Evolutionary conservation across 2,888 invertebrate species (phyloP), one percentile per base, ranked within the genome.

Genomic region (Muscina levida): DNA sequence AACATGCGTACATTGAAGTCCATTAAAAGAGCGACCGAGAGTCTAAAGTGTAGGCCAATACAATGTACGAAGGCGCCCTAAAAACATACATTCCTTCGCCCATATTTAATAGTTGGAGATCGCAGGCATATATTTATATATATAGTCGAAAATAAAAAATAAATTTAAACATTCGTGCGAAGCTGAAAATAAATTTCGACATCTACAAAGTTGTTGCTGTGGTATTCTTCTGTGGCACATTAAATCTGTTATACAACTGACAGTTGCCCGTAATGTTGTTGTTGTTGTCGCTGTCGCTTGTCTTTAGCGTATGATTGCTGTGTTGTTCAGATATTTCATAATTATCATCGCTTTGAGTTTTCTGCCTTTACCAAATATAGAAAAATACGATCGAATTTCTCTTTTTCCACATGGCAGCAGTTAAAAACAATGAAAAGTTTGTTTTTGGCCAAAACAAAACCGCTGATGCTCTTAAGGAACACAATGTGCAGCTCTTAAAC

Each of bases 361-460:
- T 53, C 53, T 22, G 2, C 53, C 13, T 51, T 24, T 53, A 11
- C 53, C 53, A 53, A 53, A 53, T 53, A 53, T 53, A 53, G 53
- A 10, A 4, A 53, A 53, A 53, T 24, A 53, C 22, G 53, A 53
- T 53, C 53, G 24, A 24, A 53, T 53, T 53, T 24, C 53, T 53
- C 53, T 22, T 24, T 22, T 22, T 22, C 31, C 4, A 31, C 31
- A 31, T n/a, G 4, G 24, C 0, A 53, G 24, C 6, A 53, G 10
- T 13, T 2, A 53, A 31, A 44, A 44, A 44, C 11, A 44, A 53
- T 22, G 53, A 53, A 53, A 53, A 22, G 13, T 24, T 19, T 13
- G 24, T 2, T 53, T 53, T 53, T 53, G 11, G 24, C 24, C 53
- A 53, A 24, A 53, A 53, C 1, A 13, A 10, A 53, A 3, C 22